These are phyloP conservation scores for Romanogobio albipinnatus DNA, from an alignment of 2,113 vertebrate species.

Conservation along the genomic window DNA sequence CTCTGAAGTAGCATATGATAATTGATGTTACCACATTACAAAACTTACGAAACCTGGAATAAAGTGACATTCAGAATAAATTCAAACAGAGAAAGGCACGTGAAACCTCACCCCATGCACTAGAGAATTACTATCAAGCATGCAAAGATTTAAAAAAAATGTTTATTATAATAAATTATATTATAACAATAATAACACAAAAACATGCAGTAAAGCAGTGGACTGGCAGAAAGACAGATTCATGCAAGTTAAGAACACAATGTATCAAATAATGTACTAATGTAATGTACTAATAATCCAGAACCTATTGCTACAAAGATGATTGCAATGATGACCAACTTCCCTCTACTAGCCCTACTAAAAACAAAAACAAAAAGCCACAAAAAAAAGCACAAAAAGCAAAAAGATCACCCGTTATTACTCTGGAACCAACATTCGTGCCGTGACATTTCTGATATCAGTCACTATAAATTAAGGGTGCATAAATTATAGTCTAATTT, in stretches of 20 bases:
- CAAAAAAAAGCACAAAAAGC: background rate
- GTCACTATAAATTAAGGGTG: background rate
- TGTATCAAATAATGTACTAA: background rate
- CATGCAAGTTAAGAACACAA: slow-evolving; percentile 16
- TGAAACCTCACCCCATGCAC: background rate
- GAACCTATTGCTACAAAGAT: background rate
- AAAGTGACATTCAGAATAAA: slow-evolving; percentile 42
- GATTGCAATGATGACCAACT: background rate
- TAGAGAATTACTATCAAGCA: slow-evolving; percentile 47
- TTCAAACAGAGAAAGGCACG: slow-evolving; percentile 64
- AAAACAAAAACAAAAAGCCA: background rate
- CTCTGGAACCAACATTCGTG: background rate
- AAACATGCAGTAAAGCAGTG: slow-evolving; percentile 29
- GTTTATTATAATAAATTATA: slow-evolving; percentile 4
- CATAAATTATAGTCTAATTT: background rate
- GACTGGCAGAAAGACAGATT: background rate
- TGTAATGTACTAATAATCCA: background rate
- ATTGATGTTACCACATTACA: background rate
- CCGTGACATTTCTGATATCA: background rate
- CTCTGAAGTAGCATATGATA: background rate
- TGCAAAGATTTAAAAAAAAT: background rate
- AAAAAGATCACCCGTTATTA: background rate
- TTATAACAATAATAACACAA: slow-evolving; percentile 1
- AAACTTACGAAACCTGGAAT: background rate
- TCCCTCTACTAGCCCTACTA: background rate